These are phyloP conservation scores for Orthonyx spaldingii DNA, from an alignment of 2,113 vertebrate genomes.

Conservation along the genomic window DNA sequence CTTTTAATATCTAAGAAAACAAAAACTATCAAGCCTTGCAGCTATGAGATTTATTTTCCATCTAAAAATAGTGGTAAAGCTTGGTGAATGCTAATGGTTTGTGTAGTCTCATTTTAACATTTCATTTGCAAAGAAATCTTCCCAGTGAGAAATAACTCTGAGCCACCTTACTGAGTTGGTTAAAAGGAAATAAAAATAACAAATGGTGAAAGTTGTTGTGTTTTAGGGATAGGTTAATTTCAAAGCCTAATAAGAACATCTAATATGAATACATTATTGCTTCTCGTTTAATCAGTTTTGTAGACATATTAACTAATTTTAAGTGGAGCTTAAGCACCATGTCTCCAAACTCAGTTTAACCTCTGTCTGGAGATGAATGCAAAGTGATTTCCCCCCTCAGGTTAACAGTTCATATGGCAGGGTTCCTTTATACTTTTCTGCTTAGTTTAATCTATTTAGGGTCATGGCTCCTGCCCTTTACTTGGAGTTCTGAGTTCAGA, in stretches of 20 bases:
- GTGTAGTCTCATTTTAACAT: neutral
- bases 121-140: neutral
- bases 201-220: neutral
- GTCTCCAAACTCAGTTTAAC: neutral
- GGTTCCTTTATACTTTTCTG: neutral
- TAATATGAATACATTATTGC: neutral
- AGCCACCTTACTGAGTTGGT: neutral
- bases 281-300: neutral
- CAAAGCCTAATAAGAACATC: neutral
- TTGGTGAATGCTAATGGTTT: neutral
- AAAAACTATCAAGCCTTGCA: neutral
- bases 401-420: neutral
- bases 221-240: neutral
- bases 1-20: neutral
- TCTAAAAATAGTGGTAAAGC: neutral
- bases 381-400: neutral
- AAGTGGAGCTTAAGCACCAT: neutral
- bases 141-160: neutral
- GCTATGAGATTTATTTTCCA: neutral
- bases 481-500: neutral
- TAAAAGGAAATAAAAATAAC: neutral
- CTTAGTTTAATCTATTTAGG: neutral
- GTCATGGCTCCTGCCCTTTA: neutral
- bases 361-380: neutral
- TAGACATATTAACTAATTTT: neutral